A percentile compares a stretch with the other conserved stretches of the same genome.
Evolutionary conservation across 2,113 vertebrate species (phyloP).

Genomic region (Riparia riparia): DNA sequence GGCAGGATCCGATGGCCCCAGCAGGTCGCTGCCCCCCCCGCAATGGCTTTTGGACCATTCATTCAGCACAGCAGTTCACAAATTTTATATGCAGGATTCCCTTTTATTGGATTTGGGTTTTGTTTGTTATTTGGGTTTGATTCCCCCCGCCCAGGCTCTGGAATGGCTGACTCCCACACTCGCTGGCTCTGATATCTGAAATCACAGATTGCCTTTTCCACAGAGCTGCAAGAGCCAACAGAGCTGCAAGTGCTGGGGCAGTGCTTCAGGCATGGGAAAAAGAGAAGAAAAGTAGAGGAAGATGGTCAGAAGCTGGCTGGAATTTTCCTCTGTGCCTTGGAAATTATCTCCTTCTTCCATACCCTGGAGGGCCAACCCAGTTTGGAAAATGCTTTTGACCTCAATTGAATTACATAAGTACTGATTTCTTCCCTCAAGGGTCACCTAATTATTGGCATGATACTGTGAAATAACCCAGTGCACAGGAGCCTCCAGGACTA

Average conservation of each 20-base stretch:
- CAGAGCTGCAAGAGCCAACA: background rate
- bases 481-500: background rate
- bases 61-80: background rate
- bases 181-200: background rate
- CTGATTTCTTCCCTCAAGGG: slow-evolving; percentile 1
- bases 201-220: background rate
- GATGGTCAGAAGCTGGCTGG: background rate
- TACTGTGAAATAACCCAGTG: slow-evolving; percentile 10
- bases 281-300: background rate
- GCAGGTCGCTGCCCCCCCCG: rapidly evolving
- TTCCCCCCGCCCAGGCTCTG: too few species aligned
- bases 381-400: slow-evolving; percentile 39
- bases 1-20: background rate
- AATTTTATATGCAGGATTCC: background rate
- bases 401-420: slow-evolving; percentile 34
- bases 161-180: background rate
- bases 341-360: background rate
- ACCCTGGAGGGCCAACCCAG: background rate
- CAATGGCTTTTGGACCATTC: background rate
- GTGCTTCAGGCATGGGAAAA: background rate
- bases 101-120: background rate
- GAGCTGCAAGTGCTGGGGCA: background rate
- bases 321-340: slow-evolving; percentile 14
- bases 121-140: background rate
- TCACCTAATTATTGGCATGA: slow-evolving; percentile 27